A percentile compares a stretch with the other conserved stretches of the same genome.
Evolutionary conservation across 2,888 invertebrate species (phyloP).

Genomic region (Ophion slaviceki): DNA sequence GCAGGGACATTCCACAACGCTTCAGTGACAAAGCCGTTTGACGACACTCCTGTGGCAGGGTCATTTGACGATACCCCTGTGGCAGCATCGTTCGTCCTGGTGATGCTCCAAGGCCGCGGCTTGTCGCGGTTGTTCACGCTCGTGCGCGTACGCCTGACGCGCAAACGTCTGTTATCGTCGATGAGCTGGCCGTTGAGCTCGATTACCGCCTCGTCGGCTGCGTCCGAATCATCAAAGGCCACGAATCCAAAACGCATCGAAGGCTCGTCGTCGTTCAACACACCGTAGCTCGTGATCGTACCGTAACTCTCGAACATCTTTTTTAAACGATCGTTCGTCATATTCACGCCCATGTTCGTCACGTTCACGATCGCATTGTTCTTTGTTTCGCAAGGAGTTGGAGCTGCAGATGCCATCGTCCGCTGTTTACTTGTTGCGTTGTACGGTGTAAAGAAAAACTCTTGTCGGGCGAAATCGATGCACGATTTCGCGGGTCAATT

Average conservation of each 20-base stretch:
- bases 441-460: not conserved
- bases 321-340: constrained; percentile 93
- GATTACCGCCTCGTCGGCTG: too few species aligned
- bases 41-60: too few species aligned
- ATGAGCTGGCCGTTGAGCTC: too few species aligned
- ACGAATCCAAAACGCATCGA: too few species aligned
- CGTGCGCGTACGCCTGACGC: constrained; percentile 99
- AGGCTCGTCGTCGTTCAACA: too few species aligned
- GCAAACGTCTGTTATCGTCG: constrained; percentile 87
- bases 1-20: not conserved
- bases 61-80: too few species aligned
- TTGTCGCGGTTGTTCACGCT: constrained; percentile 84
- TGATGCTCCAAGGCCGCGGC: constrained; percentile 95
- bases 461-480: not conserved
- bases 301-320: constrained; percentile 97
- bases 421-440: not conserved
- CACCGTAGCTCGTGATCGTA: not conserved
- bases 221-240: too few species aligned
- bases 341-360: constrained; percentile 98
- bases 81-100: constrained; percentile 83
- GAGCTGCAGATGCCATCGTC: not conserved
- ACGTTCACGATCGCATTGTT: constrained; percentile 96
- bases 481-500: not conserved
- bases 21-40: too few species aligned
- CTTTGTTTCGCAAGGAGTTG: not conserved